These are phyloP conservation scores for Ianthella basta DNA, from an alignment of 37 sponge, comb jelly and placozoan genomes.

Conservation along the genomic window DNA sequence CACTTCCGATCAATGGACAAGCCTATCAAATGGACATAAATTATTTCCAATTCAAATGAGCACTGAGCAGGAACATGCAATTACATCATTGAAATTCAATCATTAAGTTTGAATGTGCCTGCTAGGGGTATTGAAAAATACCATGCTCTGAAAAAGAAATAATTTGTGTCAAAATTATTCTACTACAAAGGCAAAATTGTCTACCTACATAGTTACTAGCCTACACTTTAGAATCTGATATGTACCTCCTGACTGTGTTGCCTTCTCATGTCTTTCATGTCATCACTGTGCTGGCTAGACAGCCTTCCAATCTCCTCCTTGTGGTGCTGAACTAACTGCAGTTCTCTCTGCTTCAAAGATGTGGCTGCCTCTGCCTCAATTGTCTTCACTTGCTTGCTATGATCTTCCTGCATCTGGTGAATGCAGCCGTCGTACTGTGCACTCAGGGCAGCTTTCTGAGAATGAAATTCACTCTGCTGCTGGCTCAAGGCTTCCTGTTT, in stretches of 20 bases:
- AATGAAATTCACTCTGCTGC: no score
- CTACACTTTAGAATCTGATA: no score
- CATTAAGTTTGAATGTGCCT: no score
- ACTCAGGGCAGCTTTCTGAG: not conserved
- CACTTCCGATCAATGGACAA: no score
- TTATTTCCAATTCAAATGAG: no score
- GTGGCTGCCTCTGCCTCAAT: not conserved
- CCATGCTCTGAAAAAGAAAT: conserved; percentile 15
- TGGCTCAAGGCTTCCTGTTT: not conserved
- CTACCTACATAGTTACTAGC: no score
- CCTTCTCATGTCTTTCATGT: no score
- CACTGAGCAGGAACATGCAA: no score
- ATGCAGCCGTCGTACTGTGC: not conserved
- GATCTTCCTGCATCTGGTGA: not conserved
- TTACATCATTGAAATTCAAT: no score
- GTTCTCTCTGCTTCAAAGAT: not conserved
- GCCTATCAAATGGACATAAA: no score
- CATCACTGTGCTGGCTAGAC: not conserved
- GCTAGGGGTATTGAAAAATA: conserved; percentile 30
- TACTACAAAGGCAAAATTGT: no score
- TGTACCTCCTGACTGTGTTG: no score
- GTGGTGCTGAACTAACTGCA: conserved; percentile 8
- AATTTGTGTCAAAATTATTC: not conserved
- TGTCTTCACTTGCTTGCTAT: not conserved
- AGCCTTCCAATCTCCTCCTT: not conserved